Percentiles rank a stretch among this genome's conserved stretches.
Evolutionary conservation across 2,797 vertebrate genomes (phyloP).

Genomic region (Mus caroli): DNA sequence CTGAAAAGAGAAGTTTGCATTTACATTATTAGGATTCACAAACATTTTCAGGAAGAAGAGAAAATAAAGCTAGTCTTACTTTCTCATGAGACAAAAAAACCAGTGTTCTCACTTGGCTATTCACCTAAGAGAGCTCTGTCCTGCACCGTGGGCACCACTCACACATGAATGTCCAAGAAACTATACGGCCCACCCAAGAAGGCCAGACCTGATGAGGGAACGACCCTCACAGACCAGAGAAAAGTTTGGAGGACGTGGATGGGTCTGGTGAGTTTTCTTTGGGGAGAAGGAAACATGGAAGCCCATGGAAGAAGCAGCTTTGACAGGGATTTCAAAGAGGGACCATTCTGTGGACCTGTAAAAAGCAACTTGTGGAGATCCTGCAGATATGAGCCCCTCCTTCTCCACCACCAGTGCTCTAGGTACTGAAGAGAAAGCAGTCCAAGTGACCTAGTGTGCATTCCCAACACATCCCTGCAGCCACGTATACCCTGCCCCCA

Average conservation of each 20-base stretch:
- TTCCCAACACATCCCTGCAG: not conserved
- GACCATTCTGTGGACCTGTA: not conserved
- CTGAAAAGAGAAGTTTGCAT: slow-evolving; percentile 87
- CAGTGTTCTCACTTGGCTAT: not conserved
- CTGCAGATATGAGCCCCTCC: not conserved
- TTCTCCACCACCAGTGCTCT: not conserved
- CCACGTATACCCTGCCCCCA: not conserved
- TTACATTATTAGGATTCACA: slow-evolving; percentile 61
- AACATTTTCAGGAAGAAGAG: slow-evolving; percentile 64
- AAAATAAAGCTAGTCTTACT: slow-evolving; percentile 23
- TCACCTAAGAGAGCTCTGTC: not conserved
- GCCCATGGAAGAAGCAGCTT: not conserved
- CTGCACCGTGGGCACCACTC: not conserved
- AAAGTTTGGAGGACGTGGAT: not conserved
- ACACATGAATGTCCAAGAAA: not conserved
- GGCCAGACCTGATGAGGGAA: not conserved
- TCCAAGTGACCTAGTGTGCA: not conserved
- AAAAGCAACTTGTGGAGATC: not conserved
- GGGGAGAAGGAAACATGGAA: not conserved
- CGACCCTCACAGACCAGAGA: not conserved
- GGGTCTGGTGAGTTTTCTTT: not conserved
- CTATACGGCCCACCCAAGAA: not conserved
- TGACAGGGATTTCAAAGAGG: not conserved
- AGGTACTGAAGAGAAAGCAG: not conserved
- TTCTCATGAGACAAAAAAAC: not conserved